These are phyloP conservation scores for Pantelozetes paolii DNA, from an alignment of 2,888 invertebrate genomes.

Conservation along the genomic window DNA sequence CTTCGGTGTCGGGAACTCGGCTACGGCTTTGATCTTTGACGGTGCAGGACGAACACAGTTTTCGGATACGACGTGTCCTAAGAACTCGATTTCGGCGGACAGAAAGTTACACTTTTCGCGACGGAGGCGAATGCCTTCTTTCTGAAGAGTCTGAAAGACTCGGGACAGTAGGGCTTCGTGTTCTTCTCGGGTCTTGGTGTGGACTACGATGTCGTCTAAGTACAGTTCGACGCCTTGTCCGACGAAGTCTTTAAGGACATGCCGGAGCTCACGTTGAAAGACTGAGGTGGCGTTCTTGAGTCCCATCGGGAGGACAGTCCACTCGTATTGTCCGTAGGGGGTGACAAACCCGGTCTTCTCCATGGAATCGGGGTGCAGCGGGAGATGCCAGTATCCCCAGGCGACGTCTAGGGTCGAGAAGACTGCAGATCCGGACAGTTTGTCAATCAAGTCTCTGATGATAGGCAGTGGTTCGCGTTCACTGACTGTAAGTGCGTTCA, in stretches of 20 bases:
- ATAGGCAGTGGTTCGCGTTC: conserved; percentile 47
- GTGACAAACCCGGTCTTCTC: conserved; percentile 48
- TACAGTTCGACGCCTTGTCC: conserved; percentile 43
- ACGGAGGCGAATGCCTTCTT: neutral
- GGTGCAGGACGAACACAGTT: neutral
- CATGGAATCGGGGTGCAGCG: conserved; percentile 45
- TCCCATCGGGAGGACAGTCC: conserved; percentile 46
- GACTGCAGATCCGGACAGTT: conserved; percentile 42
- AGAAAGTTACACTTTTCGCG: neutral
- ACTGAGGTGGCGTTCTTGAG: conserved; percentile 46
- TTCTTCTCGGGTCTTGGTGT: neutral
- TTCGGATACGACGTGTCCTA: conserved; percentile 1
- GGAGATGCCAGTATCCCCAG: conserved; percentile 48
- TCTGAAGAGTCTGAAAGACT: conserved; percentile 43
- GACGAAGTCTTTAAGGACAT: conserved; percentile 39
- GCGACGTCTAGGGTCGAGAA: conserved; percentile 46
- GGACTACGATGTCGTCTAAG: conserved; percentile 48
- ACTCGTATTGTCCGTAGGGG: conserved; percentile 45
- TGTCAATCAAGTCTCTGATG: conserved; percentile 46
- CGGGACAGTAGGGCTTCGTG: conserved; percentile 42
- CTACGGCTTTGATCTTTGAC: neutral
- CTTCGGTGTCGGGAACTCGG: neutral
- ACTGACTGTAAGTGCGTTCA: conserved; percentile 47
- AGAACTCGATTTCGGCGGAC: neutral
- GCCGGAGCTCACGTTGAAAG: conserved; percentile 47